These are phyloP conservation scores for Chaenogobius annularis DNA, from an alignment of 2,113 vertebrate species.

Conservation along the genomic window DNA sequence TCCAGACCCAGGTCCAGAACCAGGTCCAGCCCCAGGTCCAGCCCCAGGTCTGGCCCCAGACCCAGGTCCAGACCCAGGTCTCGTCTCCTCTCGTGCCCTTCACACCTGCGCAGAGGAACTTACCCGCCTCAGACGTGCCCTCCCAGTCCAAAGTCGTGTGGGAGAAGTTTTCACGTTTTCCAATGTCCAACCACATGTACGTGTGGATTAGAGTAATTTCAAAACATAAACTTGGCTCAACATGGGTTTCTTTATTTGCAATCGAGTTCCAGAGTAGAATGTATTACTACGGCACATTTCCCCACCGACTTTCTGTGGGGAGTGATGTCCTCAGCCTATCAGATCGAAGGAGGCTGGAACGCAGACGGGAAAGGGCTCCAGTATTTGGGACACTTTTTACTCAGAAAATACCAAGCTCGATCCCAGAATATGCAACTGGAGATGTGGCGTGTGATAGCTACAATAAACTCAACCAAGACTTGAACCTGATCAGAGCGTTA, in stretches of 20 bases:
- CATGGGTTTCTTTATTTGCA: too few relatives aligned
- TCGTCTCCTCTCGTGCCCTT: slow-evolving; percentile 6
- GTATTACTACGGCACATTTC: slow-evolving; percentile 86
- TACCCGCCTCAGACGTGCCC: slow-evolving; percentile 84
- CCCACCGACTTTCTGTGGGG: slow-evolving; percentile 86
- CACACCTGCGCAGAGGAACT: slow-evolving; percentile 9
- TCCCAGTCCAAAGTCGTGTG: slow-evolving; percentile 86
- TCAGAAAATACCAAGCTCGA: slow-evolving; percentile 76
- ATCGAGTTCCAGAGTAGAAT: slow-evolving; percentile 82
- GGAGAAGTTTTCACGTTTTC: slow-evolving; percentile 87
- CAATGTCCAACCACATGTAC: too few relatives aligned
- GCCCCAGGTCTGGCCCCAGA: too few relatives aligned
- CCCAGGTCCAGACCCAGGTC: neutral
- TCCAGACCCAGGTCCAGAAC: too few relatives aligned
- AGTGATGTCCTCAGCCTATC: slow-evolving; percentile 89
- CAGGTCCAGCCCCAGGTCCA: too few relatives aligned
- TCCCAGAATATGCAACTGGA: slow-evolving; percentile 76
- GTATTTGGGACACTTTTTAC: slow-evolving; percentile 94
- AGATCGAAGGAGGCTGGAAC: slow-evolving; percentile 91
- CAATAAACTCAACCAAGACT: slow-evolving; percentile 84
- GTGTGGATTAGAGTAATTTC: too few relatives aligned
- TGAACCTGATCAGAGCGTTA: slow-evolving; percentile 85
- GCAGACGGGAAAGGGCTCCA: slow-evolving; percentile 90
- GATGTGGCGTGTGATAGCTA: slow-evolving; percentile 91
- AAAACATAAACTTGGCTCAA: too few relatives aligned